Percentiles rank a stretch among this genome's conserved stretches.
phyloP scores from a whole-genome alignment of 2,888 invertebrate species.

The Clistopyga incitator region DNA sequence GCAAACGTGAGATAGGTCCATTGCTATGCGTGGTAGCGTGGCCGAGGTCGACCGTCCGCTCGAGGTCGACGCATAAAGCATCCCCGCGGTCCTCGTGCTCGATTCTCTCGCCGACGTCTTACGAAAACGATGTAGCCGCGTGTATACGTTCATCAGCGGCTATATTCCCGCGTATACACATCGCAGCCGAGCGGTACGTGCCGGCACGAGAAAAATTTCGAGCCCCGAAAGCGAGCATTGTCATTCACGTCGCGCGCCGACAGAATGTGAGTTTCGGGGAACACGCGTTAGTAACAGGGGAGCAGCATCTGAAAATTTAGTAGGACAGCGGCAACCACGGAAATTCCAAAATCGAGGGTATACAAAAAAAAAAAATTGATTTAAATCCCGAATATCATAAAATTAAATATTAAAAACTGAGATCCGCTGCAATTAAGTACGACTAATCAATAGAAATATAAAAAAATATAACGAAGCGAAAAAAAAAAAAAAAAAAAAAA shows the following conservation, averaged over 20 bases:
- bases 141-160: slow-evolving; percentile 30
- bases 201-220: slow-evolving; percentile 75
- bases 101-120: slow-evolving; percentile 53
- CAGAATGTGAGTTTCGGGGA: slow-evolving; percentile 69
- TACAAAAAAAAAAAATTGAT: too few species aligned
- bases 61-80: slow-evolving; percentile 80
- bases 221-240: slow-evolving; percentile 69
- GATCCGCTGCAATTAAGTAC: too few species aligned
- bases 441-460: not conserved
- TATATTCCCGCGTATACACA: slow-evolving; percentile 24
- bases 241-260: slow-evolving; percentile 65
- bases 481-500: too few species aligned
- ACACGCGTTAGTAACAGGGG: slow-evolving; percentile 65
- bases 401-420: too few species aligned
- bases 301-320: slow-evolving; percentile 37
- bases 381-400: too few species aligned
- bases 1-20: slow-evolving; percentile 70
- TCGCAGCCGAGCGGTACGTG: slow-evolving; percentile 71
- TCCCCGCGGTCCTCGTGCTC: slow-evolving; percentile 68
- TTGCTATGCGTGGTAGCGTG: slow-evolving; percentile 79
- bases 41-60: slow-evolving; percentile 76
- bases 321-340: slow-evolving; percentile 49
- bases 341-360: not conserved
- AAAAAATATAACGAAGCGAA: too few species aligned
- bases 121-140: slow-evolving; percentile 46